phyloP scores from a whole-genome alignment of 2,888 invertebrate genomes.

The Carterocephalus palaemon region DNA sequence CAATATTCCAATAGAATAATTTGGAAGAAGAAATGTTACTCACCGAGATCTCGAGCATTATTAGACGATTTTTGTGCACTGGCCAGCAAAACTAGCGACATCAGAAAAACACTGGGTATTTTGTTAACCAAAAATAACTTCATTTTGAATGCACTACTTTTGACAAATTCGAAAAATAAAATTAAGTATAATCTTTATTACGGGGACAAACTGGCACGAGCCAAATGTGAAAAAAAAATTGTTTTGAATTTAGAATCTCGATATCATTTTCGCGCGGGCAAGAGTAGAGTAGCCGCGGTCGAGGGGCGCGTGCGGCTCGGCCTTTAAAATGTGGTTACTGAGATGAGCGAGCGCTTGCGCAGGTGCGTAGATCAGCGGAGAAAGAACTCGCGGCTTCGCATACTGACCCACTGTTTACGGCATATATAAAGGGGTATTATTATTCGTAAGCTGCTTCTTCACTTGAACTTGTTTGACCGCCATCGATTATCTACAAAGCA shows the following conservation, averaged over 20 bases:
- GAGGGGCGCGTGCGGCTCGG: conserved; percentile 59
- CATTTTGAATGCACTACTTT: conserved; percentile 42
- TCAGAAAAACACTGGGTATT: conserved; percentile 62
- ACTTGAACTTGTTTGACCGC: conserved; percentile 9
- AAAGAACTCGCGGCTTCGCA: conserved; percentile 30
- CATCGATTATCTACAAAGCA: neutral
- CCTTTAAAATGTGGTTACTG: conserved; percentile 55
- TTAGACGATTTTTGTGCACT: conserved; percentile 66
- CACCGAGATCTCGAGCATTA: conserved; percentile 64
- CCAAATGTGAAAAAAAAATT: conserved; percentile 28
- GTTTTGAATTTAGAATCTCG: conserved; percentile 49
- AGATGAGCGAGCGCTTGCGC: conserved; percentile 39
- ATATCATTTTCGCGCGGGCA: conserved; percentile 63
- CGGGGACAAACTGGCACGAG: conserved; percentile 3
- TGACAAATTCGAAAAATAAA: conserved; percentile 8
- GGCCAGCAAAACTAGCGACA: conserved; percentile 63
- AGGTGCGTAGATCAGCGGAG: conserved; percentile 36
- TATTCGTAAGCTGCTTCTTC: conserved; percentile 22
- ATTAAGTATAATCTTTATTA: conserved; percentile 3
- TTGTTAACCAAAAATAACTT: conserved; percentile 55
- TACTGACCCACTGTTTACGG: conserved; percentile 17
- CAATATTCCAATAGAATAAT: conserved; percentile 4
- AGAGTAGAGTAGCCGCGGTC: conserved; percentile 42
- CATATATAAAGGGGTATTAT: conserved; percentile 20
- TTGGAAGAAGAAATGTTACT: conserved; percentile 42